Evolutionary conservation across 2,113 vertebrate species (phyloP).

Genomic region (Mastomys natalensis): DNA sequence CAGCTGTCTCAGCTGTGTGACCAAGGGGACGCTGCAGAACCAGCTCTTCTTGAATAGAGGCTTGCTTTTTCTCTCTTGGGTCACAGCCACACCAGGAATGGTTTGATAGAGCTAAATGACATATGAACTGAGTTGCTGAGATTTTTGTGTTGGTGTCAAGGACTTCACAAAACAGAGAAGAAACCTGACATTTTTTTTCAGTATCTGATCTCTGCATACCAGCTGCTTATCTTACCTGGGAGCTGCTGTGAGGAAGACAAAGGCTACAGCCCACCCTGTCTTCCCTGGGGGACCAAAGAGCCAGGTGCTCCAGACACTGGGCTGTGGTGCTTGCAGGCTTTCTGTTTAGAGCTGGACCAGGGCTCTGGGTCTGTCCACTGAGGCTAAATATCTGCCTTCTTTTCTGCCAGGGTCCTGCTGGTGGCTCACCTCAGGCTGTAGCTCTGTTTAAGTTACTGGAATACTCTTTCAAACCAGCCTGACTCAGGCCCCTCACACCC

Average conservation of each 20-base stretch:
- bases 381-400: accelerated
- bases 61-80: constrained; percentile 28
- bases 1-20: neutral
- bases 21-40: neutral
- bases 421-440: neutral
- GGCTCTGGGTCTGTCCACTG: neutral
- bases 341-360: neutral
- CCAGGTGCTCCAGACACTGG: neutral
- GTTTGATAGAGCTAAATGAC: constrained; percentile 4
- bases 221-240: neutral
- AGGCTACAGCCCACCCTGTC: neutral
- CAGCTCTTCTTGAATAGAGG: neutral
- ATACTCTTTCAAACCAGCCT: neutral
- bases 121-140: neutral
- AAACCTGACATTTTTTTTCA: neutral
- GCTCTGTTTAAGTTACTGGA: neutral
- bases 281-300: neutral
- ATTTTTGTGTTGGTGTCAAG: neutral
- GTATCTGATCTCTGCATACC: neutral
- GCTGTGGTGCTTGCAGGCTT: accelerated
- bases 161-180: neutral
- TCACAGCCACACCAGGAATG: neutral
- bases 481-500: neutral
- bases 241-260: neutral
- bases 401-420: neutral